A percentile compares a stretch with the other conserved stretches of the same genome.
Evolutionary conservation across 1,140 invertebrate species (phyloP).

Genomic region (Diabrotica virgifera): DNA sequence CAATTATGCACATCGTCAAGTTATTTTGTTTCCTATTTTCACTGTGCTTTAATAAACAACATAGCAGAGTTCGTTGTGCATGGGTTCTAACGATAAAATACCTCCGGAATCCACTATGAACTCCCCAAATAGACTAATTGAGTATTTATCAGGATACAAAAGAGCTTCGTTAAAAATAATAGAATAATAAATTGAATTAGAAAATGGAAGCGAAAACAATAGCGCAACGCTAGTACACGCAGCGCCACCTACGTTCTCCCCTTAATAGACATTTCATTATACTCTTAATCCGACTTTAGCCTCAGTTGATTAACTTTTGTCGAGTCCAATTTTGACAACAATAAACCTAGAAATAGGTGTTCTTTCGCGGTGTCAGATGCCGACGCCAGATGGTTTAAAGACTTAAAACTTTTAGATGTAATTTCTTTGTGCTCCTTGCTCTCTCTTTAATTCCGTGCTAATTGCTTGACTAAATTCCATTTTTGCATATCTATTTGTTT

Average conservation of each 20-base stretch:
- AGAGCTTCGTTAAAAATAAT: conserved; percentile 28
- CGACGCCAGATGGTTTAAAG: not conserved
- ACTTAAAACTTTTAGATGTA: too few species aligned
- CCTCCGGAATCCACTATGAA: not conserved
- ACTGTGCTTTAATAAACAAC: too few species aligned
- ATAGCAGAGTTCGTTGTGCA: too few species aligned
- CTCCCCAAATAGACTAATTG: conserved; percentile 5
- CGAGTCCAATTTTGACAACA: conserved; percentile 34
- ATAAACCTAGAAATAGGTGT: conserved; percentile 25
- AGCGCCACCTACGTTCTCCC: conserved; percentile 21
- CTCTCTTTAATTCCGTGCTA: too few species aligned
- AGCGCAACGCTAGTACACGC: conserved; percentile 13
- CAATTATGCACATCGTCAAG: too few species aligned
- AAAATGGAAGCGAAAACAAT: conserved; percentile 28
- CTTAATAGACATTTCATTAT: conserved; percentile 31
- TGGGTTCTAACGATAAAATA: not conserved
- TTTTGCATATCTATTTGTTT: too few species aligned
- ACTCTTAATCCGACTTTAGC: not conserved
- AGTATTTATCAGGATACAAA: conserved; percentile 7
- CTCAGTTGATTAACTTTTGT: conserved; percentile 17
- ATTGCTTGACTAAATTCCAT: too few species aligned
- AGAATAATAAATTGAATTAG: conserved; percentile 40
- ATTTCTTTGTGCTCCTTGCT: too few species aligned
- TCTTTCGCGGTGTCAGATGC: conserved; percentile 22
- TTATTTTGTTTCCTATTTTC: too few species aligned